A percentile compares a stretch with the other conserved stretches of the same genome.
Conservation (phyloP, 2,113 vertebrate genomes). For the Plotosus lineatus region DNA sequence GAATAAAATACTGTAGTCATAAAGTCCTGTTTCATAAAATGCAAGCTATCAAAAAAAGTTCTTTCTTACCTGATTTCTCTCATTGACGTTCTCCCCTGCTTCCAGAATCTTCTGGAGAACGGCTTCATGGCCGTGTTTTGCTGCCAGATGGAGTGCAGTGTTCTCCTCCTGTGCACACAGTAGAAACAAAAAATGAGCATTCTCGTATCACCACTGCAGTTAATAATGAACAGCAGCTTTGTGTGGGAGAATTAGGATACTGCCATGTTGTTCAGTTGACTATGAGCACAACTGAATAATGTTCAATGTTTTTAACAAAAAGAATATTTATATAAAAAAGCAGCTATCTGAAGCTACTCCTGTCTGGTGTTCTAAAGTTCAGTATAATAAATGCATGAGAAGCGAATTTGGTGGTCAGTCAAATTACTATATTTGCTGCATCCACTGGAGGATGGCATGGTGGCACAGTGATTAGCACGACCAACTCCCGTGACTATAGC, state of each 20-base stretch:
- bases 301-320: no score
- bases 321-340: no score
- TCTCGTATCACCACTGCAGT: neutral
- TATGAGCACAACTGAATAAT: no score
- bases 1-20: neutral
- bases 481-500: no score
- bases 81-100: slow-evolving; percentile 71
- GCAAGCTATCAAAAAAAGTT: neutral
- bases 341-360: no score
- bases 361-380: no score
- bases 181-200: neutral
- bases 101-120: slow-evolving; percentile 79
- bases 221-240: neutral
- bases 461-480: no score
- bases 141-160: slow-evolving; percentile 82
- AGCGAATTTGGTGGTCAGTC: no score
- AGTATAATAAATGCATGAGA: no score
- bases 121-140: slow-evolving; percentile 71
- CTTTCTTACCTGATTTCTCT: slow-evolving; percentile 76
- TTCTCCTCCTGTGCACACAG: slow-evolving; percentile 76
- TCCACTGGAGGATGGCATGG: no score
- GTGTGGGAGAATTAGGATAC: neutral
- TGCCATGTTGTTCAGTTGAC: neutral
- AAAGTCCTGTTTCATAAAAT: neutral
- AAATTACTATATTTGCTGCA: no score